phyloP scores from a whole-genome alignment of 2,797 vertebrate genomes.

The Acropternis orthonyx region DNA sequence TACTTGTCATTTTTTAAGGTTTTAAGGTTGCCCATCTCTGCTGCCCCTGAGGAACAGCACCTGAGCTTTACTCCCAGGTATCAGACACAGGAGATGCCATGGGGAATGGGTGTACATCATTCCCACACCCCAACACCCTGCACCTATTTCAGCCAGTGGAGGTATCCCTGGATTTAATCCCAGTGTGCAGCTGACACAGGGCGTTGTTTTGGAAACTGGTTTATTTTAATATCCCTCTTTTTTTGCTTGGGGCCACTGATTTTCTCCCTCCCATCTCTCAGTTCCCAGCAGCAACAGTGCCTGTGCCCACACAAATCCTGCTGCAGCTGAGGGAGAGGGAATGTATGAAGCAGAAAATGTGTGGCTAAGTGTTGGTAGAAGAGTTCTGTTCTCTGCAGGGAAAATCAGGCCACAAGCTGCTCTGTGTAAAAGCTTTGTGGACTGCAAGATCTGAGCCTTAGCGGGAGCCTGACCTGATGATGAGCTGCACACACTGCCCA shows the following conservation, averaged over 20 bases:
- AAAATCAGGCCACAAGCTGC: conserved; percentile 65
- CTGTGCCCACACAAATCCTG: conserved; percentile 26
- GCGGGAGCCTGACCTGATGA: conserved; percentile 10
- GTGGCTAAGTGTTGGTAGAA: conserved; percentile 1
- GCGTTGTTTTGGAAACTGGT: neutral
- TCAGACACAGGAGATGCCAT: neutral
- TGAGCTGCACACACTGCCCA: conserved; percentile 29
- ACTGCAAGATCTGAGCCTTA: conserved; percentile 10
- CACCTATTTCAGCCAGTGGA: neutral
- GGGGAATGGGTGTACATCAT: neutral
- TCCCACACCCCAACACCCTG: neutral
- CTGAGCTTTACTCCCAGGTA: neutral
- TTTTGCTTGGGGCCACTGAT: conserved; percentile 5
- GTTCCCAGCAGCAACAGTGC: neutral
- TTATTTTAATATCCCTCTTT: conserved; percentile 2
- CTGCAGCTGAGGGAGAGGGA: neutral
- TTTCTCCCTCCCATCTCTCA: neutral
- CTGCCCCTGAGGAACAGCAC: neutral
- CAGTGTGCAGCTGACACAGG: neutral
- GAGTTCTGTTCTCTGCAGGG: conserved; percentile 47
- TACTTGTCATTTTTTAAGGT: neutral
- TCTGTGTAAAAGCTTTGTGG: conserved; percentile 20
- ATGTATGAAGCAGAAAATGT: neutral
- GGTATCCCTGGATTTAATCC: neutral
- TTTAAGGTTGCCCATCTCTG: conserved; percentile 9